Evolutionary conservation across 2,888 invertebrate genomes (phyloP), one percentile per base, ranked within the genome.

Genomic region (Amiota mariae): DNA sequence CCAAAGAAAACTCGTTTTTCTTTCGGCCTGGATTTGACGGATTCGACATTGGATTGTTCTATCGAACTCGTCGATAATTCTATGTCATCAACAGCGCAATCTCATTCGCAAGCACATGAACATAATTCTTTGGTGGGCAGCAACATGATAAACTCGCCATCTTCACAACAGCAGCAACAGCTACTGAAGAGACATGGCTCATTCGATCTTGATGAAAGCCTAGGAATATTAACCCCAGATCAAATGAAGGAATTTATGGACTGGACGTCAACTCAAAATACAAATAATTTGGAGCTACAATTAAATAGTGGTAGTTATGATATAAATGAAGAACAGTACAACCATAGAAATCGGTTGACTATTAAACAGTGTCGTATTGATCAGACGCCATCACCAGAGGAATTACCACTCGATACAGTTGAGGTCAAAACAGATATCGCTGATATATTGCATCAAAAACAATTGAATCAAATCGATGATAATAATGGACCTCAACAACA

Each of bases 151-250:
- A 75, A 75, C 8, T 79, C 79, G 15, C 72, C 76, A 6, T 74
- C 74, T 2, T 59, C 75, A 11, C 84, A 84, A 59, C 79, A 76
- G 64, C 82, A 82, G 20, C 86, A 84, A 71, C 84, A 84, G 13
- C 75, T 85, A 49, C 73, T 89, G 1, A 89, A 88, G 85, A 95
- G 95, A 88, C 94, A 95, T 87, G 94, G 95, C 87, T 96, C 96
- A 1, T 92, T 95, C 81, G 96, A 94, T 80, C 90, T 93, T 86
- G 94, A 96, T 85, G 96, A 97, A 87, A 95, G 95, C 83, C 91
- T 96, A 81, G 96, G 96, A 8, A 96, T 97, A 82, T 91, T 97
- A 77, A 96, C 96, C 11, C 96, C 96, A 0, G 96, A 96, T 90
- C 96, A 96, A 90, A 96, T 97, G 95, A 94, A 95, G 81, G 93